Evolutionary conservation across 2,888 invertebrate species (phyloP).

Genomic region (Chrysodeixis includens): DNA sequence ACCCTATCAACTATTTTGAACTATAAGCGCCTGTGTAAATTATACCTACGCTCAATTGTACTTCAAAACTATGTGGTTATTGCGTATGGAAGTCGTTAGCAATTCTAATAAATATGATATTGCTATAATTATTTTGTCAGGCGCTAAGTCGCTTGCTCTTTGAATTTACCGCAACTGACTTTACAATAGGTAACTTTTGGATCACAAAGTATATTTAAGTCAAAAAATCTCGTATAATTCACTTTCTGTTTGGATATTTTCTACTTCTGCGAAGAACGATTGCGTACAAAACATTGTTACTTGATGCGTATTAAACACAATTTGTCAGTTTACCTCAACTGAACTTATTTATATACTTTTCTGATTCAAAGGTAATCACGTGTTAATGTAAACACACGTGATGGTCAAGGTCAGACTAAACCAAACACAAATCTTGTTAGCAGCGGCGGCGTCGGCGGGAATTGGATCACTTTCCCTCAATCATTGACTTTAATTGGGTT

Average conservation of each 20-base stretch:
- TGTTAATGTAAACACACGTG: slow-evolving; percentile 17
- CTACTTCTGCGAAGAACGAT: too few relatives aligned
- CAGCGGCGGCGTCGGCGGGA: slow-evolving; percentile 22
- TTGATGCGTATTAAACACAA: too few relatives aligned
- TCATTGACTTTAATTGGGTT: slow-evolving; percentile 48
- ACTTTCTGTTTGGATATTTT: too few relatives aligned
- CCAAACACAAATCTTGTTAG: slow-evolving; percentile 49
- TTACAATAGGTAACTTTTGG: too few relatives aligned
- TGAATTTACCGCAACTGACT: too few relatives aligned
- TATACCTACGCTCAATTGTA: background rate
- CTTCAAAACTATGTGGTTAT: background rate
- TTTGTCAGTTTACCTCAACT: too few relatives aligned
- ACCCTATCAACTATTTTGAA: too few relatives aligned
- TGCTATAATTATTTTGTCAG: background rate
- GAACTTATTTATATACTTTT: background rate
- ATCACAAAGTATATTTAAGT: too few relatives aligned
- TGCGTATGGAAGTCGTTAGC: background rate
- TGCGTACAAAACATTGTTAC: too few relatives aligned
- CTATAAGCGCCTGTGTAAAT: background rate
- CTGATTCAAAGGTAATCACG: background rate
- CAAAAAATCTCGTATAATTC: too few relatives aligned
- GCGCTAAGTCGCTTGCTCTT: background rate
- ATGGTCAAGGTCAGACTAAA: slow-evolving; percentile 40
- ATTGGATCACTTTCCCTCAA: slow-evolving; percentile 44
- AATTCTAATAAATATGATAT: background rate